Percentiles rank a stretch among this genome's conserved stretches.
Evolutionary conservation across 2,888 invertebrate species (phyloP).

Genomic region (Germaria angustata): DNA sequence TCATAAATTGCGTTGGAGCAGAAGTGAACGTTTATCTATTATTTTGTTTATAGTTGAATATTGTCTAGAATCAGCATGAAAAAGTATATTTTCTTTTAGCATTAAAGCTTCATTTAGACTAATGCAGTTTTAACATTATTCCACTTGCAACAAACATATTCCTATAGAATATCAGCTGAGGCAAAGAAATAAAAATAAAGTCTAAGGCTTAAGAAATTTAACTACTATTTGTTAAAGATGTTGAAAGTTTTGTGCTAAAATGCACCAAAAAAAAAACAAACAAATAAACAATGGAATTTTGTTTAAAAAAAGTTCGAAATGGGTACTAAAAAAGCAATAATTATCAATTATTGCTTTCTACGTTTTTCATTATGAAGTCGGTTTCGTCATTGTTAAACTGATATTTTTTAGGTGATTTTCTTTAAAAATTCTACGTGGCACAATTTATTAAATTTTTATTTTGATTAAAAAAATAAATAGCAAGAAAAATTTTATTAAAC

Average conservation of each 20-base stretch:
- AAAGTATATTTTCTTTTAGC: background rate
- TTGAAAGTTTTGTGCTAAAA: background rate
- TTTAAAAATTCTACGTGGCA: too few relatives aligned
- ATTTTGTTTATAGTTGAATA: background rate
- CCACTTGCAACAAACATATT: background rate
- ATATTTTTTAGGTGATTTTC: too few relatives aligned
- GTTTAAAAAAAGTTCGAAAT: too few relatives aligned
- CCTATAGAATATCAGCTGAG: background rate
- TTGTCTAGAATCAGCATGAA: background rate
- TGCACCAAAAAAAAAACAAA: too few relatives aligned
- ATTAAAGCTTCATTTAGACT: constrained; percentile 2
- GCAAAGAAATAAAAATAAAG: background rate
- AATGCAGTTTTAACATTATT: constrained; percentile 14
- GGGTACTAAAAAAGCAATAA: too few relatives aligned
- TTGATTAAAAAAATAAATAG: too few relatives aligned
- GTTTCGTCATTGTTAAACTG: too few relatives aligned
- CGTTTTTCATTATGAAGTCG: too few relatives aligned
- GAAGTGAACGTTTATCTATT: background rate
- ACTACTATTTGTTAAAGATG: background rate
- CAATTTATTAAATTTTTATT: too few relatives aligned
- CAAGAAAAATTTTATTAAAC: too few relatives aligned
- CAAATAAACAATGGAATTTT: too few relatives aligned
- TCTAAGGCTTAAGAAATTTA: background rate
- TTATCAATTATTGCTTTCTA: too few relatives aligned
- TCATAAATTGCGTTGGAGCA: background rate